Evolutionary conservation across 2,888 invertebrate genomes (phyloP), one percentile per base, ranked within the genome.

Genomic region (Aporophyla lueneburgensis): DNA sequence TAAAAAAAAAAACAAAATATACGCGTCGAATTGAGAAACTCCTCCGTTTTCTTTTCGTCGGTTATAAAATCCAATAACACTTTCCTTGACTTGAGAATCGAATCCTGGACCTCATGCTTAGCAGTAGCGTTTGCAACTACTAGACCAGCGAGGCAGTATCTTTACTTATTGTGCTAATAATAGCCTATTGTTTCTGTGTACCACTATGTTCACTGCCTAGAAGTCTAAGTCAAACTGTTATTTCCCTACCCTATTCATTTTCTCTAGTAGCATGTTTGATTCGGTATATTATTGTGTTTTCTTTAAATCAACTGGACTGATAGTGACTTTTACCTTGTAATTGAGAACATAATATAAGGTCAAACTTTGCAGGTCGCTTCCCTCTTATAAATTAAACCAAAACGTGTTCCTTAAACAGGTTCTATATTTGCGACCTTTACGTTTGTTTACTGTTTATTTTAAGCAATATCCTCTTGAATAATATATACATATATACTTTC

Each of bases 381-480:
- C 5, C 33, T 70, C 61, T 76, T 58, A 19, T 72, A n/a, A 58
- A 81, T 91, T 92, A 77, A 4, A 80, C 80, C 88, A 66, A 33
- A 66, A 76, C 83, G 65, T 83, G 87, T 85, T 83, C 76, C 74
- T 69, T 78, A 90, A 93, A 94, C 95, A 87, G 92, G 94, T 93
- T 93, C 81, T 84, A 88, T 90, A 91, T 91, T 92, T 88, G 90
- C 91, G 91, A 91, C 91, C 91, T 93, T 93, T 91, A 88, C 87
- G 88, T 93, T 94, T 94, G 93, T 95, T 94, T 94, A 94, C 92
- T 84, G 91, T 93, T 92, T 93, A 94, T 94, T 94, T 94, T 94
- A 92, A 93, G 91, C 90, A 87, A 91, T 91, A 92, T 56, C 56
- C 51, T 27, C 79, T 89, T 91, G 91, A 91, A 91, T 91, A 33